Percentiles rank a stretch among this genome's conserved stretches.
phyloP scores from a whole-genome alignment of 1,140 invertebrate species.

The Drepana arcuata region DNA sequence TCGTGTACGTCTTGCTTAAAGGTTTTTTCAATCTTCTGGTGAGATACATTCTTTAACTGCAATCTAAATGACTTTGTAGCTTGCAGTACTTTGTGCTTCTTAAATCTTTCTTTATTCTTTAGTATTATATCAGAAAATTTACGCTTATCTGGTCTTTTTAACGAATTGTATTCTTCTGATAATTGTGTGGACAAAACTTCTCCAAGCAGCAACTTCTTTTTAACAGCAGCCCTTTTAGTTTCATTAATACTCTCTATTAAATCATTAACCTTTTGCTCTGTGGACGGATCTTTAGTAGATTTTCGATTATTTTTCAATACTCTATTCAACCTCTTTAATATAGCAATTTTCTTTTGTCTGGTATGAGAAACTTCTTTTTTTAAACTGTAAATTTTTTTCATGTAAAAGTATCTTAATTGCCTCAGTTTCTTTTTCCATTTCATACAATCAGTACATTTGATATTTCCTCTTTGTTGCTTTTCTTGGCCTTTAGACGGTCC shows the following conservation, averaged over 20 bases:
- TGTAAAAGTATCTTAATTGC: background rate
- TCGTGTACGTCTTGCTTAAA: constrained; percentile 4
- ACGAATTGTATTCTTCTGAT: constrained; percentile 1
- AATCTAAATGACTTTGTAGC: constrained; percentile 1
- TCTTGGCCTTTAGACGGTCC: background rate
- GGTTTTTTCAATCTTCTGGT: background rate
- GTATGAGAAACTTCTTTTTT: no score
- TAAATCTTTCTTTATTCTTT: constrained; percentile 1
- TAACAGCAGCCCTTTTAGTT: no score
- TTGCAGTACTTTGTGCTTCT: constrained; percentile 3
- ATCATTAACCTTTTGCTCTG: no score
- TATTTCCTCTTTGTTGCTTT: background rate
- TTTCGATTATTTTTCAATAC: no score
- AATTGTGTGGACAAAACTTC: constrained; percentile 4
- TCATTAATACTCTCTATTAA: no score
- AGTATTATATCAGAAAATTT: constrained; percentile 1
- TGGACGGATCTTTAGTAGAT: no score
- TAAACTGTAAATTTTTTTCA: no score
- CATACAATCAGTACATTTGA: background rate
- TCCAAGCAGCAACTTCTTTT: constrained; percentile 6
- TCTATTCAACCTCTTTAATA: no score
- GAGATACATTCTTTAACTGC: no score
- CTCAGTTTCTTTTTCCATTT: background rate
- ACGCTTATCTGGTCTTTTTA: constrained; percentile 6
- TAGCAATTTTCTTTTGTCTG: no score